phyloP scores from a whole-genome alignment of 1,140 invertebrate species.

The Drosophila subpulchrella region DNA sequence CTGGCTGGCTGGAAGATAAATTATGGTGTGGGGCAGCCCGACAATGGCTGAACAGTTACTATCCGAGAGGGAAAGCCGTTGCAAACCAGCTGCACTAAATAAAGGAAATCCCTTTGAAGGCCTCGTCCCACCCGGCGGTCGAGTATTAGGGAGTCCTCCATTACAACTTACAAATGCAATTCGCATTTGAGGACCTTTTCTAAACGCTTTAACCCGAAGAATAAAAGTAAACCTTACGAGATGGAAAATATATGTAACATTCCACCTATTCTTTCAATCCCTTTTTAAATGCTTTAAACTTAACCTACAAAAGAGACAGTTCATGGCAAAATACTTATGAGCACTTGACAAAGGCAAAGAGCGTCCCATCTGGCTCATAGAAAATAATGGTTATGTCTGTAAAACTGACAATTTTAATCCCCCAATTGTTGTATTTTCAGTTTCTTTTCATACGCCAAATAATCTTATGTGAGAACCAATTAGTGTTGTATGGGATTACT shows the following conservation, averaged over 20 bases:
- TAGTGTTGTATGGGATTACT: not conserved
- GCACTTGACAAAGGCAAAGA: not conserved
- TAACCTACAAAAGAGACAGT: not conserved
- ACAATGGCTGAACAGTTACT: conserved; percentile 25
- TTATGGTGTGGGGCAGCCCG: conserved; percentile 12
- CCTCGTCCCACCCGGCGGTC: not conserved
- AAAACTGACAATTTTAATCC: not conserved
- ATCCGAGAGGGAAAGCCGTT: conserved; percentile 3
- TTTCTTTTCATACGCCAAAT: too few relatives aligned
- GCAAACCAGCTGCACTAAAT: conserved; percentile 10
- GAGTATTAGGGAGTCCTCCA: not conserved
- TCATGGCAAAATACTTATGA: not conserved
- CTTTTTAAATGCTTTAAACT: too few relatives aligned
- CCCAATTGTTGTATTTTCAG: not conserved
- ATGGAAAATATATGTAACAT: not conserved
- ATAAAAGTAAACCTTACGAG: not conserved
- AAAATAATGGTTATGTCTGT: not conserved
- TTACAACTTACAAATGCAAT: conserved; percentile 5
- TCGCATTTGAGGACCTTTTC: not conserved
- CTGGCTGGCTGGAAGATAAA: conserved; percentile 25
- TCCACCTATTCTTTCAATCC: too few relatives aligned
- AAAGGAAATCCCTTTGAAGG: conserved; percentile 11
- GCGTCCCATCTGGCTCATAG: not conserved
- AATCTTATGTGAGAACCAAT: not conserved
- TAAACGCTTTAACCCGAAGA: not conserved